These are phyloP conservation scores for Muntiacus reevesi DNA, from an alignment of 2,113 vertebrate species.

Conservation along the genomic window DNA sequence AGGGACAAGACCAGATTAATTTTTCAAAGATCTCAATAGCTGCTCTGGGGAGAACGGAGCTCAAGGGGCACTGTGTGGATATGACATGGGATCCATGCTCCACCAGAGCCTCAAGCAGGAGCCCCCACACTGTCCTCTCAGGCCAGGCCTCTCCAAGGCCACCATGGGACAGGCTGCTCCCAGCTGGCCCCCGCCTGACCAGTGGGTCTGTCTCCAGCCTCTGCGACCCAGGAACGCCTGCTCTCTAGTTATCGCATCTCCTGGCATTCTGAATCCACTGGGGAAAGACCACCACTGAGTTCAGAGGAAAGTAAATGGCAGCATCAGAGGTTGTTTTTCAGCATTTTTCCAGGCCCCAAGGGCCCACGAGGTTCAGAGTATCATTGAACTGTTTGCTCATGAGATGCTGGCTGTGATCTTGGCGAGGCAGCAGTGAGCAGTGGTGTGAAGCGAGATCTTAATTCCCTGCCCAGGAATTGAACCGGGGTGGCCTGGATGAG, in stretches of 20 bases:
- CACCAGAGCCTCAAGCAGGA: not conserved
- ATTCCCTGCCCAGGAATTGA: not conserved
- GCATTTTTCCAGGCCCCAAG: not conserved
- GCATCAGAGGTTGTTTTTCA: not conserved
- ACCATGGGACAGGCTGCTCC: not conserved
- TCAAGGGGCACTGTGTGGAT: not conserved
- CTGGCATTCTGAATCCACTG: not conserved
- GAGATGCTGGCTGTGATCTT: not conserved
- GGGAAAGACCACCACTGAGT: not conserved
- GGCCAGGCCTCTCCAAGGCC: not conserved
- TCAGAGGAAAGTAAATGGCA: not conserved
- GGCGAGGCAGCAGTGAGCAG: not conserved
- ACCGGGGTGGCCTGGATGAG: not conserved
- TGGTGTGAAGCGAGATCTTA: not conserved
- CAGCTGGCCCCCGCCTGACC: not conserved
- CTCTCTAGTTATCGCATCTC: not conserved
- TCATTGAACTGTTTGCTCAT: not conserved
- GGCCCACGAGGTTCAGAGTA: not conserved
- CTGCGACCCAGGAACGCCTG: accelerated
- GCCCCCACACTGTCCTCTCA: not conserved
- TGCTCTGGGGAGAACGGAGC: not conserved
- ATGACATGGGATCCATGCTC: not conserved
- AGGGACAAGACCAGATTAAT: not conserved
- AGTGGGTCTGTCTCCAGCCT: not conserved
- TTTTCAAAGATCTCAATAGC: not conserved